Percentiles rank a stretch among this genome's conserved stretches.
phyloP scores from a whole-genome alignment of 2,113 vertebrate genomes.

The Sitta europaea region DNA sequence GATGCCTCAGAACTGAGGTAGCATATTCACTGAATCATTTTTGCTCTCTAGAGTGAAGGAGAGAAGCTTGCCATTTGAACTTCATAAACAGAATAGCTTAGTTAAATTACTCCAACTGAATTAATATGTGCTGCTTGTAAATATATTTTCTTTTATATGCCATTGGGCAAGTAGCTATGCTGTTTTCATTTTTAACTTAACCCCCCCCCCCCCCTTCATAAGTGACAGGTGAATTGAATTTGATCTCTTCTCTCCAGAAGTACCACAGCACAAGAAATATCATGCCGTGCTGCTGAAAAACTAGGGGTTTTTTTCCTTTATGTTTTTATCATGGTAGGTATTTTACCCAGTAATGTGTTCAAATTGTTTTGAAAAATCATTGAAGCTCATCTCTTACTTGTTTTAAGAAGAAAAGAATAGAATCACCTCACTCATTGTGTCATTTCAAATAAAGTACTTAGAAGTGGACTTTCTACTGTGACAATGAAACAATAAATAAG shows the following conservation, averaged over 20 bases:
- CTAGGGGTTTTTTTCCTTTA: neutral
- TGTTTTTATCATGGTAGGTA: neutral
- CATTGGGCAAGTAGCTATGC: neutral
- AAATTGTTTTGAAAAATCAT: neutral
- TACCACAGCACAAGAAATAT: neutral
- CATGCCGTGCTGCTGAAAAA: neutral
- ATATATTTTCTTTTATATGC: neutral
- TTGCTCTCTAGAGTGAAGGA: conserved; percentile 3
- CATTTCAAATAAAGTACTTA: neutral
- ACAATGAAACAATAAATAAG: conserved; percentile 8
- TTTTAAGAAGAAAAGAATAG: neutral
- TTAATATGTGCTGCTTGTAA: neutral
- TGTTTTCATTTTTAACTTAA: neutral
- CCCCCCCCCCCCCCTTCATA: neutral
- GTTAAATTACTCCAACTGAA: neutral
- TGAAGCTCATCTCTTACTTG: neutral
- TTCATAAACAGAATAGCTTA: neutral
- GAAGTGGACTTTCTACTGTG: neutral
- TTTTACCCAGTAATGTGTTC: neutral
- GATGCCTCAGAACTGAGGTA: neutral
- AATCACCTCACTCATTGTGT: neutral
- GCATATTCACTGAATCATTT: neutral
- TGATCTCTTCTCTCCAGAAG: neutral
- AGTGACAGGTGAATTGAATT: neutral
- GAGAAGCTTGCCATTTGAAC: neutral